Conservation (phyloP, 2,113 vertebrate genomes). For the Oryzias melastigma region DNA sequence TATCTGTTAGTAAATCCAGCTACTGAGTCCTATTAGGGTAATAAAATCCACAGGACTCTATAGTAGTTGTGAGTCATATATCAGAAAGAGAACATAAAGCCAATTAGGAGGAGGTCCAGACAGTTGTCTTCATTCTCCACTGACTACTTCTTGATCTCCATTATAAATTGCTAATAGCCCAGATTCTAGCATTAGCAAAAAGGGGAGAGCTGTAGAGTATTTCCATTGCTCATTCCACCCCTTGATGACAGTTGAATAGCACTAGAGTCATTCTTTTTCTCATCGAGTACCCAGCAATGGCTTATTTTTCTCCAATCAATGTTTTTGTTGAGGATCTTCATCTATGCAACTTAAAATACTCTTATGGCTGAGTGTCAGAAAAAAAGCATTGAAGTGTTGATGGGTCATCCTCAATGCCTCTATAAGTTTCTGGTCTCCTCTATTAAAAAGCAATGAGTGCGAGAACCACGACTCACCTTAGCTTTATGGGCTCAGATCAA, state of each 20-base stretch:
- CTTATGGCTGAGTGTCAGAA: slow-evolving; percentile 79
- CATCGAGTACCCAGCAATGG: slow-evolving; percentile 87
- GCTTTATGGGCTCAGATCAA: slow-evolving; percentile 99
- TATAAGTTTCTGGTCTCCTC: slow-evolving; percentile 59
- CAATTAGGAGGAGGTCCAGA: slow-evolving; percentile 97
- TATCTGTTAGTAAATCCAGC: slow-evolving; percentile 99
- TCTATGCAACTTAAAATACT: slow-evolving; percentile 91
- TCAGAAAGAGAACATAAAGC: slow-evolving; percentile 97
- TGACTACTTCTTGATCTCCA: slow-evolving; percentile 99
- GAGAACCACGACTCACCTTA: slow-evolving; percentile 79
- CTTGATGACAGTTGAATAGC: slow-evolving; percentile 88
- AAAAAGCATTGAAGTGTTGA: slow-evolving; percentile 73
- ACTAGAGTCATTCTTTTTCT: slow-evolving; percentile 80
- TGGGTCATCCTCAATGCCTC: slow-evolving; percentile 51
- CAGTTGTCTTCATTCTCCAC: slow-evolving; percentile 98
- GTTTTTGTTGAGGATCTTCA: slow-evolving; percentile 86
- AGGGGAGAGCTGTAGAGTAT: slow-evolving; percentile 80
- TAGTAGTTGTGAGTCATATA: slow-evolving; percentile 93
- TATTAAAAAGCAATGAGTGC: slow-evolving; percentile 96
- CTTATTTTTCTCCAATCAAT: slow-evolving; percentile 64
- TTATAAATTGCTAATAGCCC: slow-evolving; percentile 99
- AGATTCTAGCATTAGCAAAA: slow-evolving; percentile 85
- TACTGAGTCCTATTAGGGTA: slow-evolving; percentile 95
- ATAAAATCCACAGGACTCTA: slow-evolving; percentile 84
- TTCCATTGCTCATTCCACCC: slow-evolving; percentile 85